phyloP scores from a whole-genome alignment of 2,113 vertebrate species.

The Vidua chalybeata region DNA sequence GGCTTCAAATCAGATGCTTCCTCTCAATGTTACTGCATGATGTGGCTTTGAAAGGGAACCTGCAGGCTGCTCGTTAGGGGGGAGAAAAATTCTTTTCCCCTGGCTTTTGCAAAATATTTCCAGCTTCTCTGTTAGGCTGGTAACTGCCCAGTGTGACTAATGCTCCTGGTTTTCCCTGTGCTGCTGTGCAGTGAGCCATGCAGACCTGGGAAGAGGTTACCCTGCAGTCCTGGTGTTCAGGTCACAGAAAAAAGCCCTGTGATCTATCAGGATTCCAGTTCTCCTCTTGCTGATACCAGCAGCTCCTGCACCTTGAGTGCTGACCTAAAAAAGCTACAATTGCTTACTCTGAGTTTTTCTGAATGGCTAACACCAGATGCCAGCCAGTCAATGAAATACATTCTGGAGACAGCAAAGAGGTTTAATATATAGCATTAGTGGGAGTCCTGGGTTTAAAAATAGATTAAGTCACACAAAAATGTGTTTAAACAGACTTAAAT shows the following conservation, averaged over 20 bases:
- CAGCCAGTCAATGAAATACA: slow-evolving; percentile 51
- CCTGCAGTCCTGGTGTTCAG: background rate
- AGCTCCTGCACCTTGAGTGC: slow-evolving; percentile 37
- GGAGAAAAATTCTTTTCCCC: background rate
- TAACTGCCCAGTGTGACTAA: background rate
- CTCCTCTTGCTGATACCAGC: slow-evolving; percentile 34
- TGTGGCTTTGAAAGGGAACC: slow-evolving; percentile 18
- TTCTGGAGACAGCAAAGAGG: slow-evolving; percentile 38
- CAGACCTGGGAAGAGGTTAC: background rate
- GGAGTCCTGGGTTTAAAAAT: slow-evolving; percentile 52
- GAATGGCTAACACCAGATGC: slow-evolving; percentile 45
- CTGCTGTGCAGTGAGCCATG: background rate
- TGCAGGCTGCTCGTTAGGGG: background rate
- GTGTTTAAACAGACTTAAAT: slow-evolving; percentile 40
- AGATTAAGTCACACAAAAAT: slow-evolving; percentile 59
- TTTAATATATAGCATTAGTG: slow-evolving; percentile 51
- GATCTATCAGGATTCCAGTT: slow-evolving; percentile 6
- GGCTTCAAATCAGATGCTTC: background rate
- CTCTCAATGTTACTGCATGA: background rate
- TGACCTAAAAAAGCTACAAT: slow-evolving; percentile 62
- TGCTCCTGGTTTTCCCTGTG: background rate
- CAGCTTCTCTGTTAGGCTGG: background rate
- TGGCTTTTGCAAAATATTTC: background rate
- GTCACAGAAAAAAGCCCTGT: background rate
- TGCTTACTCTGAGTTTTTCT: slow-evolving; percentile 54